These are phyloP conservation scores for Listronotus oregonensis DNA, from an alignment of 1,140 invertebrate genomes.

Conservation along the genomic window DNA sequence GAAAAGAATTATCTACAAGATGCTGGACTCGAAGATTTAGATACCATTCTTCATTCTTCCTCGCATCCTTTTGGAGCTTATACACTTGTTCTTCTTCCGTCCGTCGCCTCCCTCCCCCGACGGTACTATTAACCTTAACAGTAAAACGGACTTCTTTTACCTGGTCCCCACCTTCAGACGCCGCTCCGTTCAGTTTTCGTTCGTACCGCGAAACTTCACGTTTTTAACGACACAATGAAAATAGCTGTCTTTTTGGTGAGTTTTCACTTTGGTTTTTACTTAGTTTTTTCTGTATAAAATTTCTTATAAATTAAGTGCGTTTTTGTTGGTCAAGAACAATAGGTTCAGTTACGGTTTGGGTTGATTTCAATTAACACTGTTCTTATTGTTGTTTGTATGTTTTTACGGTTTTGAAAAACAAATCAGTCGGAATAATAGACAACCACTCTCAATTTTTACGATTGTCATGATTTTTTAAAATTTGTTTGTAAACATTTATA, in stretches of 20 bases:
- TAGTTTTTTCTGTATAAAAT: neutral
- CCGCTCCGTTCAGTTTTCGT: slow-evolving; percentile 17
- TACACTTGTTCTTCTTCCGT: slow-evolving; percentile 22
- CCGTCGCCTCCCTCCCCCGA: neutral
- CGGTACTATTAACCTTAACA: slow-evolving; percentile 22
- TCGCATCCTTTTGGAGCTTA: slow-evolving; percentile 18
- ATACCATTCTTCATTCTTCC: too few species aligned
- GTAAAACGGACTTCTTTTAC: slow-evolving; percentile 26
- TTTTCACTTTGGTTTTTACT: slow-evolving; percentile 12
- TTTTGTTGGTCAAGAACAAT: neutral
- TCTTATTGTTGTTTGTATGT: too few species aligned
- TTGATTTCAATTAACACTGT: too few species aligned
- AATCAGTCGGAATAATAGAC: too few species aligned
- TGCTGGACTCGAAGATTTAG: too few species aligned
- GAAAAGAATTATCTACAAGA: slow-evolving; percentile 2
- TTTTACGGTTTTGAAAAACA: too few species aligned
- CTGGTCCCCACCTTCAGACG: slow-evolving; percentile 22
- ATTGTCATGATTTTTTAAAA: too few species aligned
- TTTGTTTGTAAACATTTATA: too few species aligned
- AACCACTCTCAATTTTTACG: too few species aligned
- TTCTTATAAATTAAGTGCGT: neutral
- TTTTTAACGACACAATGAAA: slow-evolving; percentile 29
- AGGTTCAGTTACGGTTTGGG: too few species aligned
- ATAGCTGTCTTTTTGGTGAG: slow-evolving; percentile 33
- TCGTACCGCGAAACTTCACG: slow-evolving; percentile 30